These are phyloP conservation scores for Zaprionus camerounensis DNA, from an alignment of 1,140 invertebrate species.

Conservation along the genomic window DNA sequence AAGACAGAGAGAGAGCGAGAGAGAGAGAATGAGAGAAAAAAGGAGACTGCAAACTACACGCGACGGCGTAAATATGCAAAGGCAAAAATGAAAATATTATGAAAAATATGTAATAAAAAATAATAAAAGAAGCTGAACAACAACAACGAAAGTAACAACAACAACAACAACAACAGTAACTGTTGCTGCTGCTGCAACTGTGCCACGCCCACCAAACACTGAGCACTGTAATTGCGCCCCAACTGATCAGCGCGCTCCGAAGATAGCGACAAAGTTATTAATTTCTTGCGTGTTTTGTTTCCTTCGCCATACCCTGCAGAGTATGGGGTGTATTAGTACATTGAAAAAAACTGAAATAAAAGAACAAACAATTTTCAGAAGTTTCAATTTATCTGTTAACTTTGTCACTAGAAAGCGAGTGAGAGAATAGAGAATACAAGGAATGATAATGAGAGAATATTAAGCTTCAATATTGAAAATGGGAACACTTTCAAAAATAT, in stretches of 20 bases:
- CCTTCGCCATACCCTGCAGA: constrained; percentile 4
- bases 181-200: constrained; percentile 21
- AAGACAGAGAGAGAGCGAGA: background rate
- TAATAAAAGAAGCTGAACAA: constrained; percentile 18
- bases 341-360: too few species aligned
- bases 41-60: constrained; percentile 11
- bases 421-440: too few species aligned
- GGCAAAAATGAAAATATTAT: constrained; percentile 28
- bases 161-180: constrained; percentile 6
- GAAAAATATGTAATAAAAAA: constrained; percentile 36
- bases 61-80: constrained; percentile 31
- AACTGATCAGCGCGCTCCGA: constrained; percentile 55
- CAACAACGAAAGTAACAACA: background rate
- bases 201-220: constrained; percentile 35
- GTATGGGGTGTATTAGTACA: background rate
- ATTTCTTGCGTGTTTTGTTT: constrained; percentile 31
- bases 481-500: too few species aligned
- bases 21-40: background rate
- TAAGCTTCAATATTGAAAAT: too few species aligned
- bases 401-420: too few species aligned
- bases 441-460: too few species aligned
- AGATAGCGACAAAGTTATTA: constrained; percentile 56
- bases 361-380: too few species aligned
- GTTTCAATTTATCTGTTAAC: too few species aligned
- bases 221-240: constrained; percentile 63